A percentile compares a stretch with the other conserved stretches of the same genome.
Evolutionary conservation across 2,888 invertebrate species (phyloP).

Genomic region (Drepana falcataria): DNA sequence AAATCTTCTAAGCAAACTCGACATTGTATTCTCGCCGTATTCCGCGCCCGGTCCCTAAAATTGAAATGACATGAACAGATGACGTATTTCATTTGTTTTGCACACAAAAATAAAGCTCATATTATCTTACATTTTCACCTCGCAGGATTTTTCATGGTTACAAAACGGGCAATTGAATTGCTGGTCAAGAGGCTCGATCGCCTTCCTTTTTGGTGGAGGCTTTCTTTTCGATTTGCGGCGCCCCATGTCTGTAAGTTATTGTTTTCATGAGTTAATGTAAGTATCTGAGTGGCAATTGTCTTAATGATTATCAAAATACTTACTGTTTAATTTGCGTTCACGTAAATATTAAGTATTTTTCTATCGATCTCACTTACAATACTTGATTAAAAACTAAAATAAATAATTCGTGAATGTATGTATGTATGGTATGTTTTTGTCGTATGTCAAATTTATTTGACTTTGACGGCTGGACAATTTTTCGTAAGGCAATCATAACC

Average conservation of each 20-base stretch:
- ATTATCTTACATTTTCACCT: conserved; percentile 96
- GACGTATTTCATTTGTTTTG: background rate
- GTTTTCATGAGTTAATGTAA: background rate
- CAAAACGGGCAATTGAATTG: conserved; percentile 99
- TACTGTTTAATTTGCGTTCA: no score
- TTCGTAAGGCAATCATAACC: no score
- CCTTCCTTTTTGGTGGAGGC: conserved; percentile 96
- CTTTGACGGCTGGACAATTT: no score
- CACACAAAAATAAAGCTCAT: background rate
- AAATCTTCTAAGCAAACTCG: conserved; percentile 97
- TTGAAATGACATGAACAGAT: conserved; percentile 4
- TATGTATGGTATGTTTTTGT: no score
- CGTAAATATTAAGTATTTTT: no score
- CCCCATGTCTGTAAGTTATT: conserved; percentile 84
- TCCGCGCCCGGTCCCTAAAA: conserved; percentile 95
- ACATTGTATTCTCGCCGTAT: conserved; percentile 96
- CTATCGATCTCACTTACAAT: no score
- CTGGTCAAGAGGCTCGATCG: conserved; percentile 94
- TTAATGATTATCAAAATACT: no score
- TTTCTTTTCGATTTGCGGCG: conserved; percentile 97
- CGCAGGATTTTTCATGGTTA: conserved; percentile 99
- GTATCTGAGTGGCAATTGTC: no score
- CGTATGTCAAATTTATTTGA: no score
- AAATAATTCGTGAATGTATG: no score
- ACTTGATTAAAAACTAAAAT: no score